Evolutionary conservation across 2,888 invertebrate species (phyloP), one percentile per base, ranked within the genome.

Genomic region (Euphydryas editha): DNA sequence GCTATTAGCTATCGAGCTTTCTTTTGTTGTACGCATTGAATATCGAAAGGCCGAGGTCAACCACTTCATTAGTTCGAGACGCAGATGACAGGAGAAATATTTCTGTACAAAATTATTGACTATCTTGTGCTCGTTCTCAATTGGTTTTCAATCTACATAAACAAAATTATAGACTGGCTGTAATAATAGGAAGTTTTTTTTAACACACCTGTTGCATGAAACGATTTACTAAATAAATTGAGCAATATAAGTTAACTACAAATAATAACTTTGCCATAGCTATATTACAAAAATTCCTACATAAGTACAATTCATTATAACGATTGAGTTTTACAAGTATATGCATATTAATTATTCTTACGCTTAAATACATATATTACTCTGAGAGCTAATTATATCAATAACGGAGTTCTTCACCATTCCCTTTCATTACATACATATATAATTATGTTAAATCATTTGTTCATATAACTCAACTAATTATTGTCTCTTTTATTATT

Each of bases 321-420:
- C 36, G 17, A 54, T n/a, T 36, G 54, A 17, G 17, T 36, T 54
- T 54, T 36, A 30, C 54, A 54, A 54, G 36, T 75, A 75, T 70
- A 78, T 72, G 74, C 72, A 60, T 59, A 59, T 66, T 71, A 54
- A 54, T 71, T 70, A 74, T 65, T 79, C 80, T 85, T 83, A 81
- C 78, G 78, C 76, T 72, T 76, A 67, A 78, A 82, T 76, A 77
- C 75, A 77, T 63, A 46, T 62, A 74, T 72, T 69, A 75, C 74
- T 78, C 77, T 78, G 78, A 77, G 67, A 84, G 82, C 81, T 87
- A 84, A 88, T 89, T 82, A 85, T 79, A 77, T 82, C 82, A 83
- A 88, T 89, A 88, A 86, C 85, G 83, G 79, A 87, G 85, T 86
- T 81, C 81, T 84, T 81, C 81, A 24, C 24, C 49, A 79, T 79